phyloP scores from a whole-genome alignment of 1,140 invertebrate species.

The Trinorchestia longiramus region DNA sequence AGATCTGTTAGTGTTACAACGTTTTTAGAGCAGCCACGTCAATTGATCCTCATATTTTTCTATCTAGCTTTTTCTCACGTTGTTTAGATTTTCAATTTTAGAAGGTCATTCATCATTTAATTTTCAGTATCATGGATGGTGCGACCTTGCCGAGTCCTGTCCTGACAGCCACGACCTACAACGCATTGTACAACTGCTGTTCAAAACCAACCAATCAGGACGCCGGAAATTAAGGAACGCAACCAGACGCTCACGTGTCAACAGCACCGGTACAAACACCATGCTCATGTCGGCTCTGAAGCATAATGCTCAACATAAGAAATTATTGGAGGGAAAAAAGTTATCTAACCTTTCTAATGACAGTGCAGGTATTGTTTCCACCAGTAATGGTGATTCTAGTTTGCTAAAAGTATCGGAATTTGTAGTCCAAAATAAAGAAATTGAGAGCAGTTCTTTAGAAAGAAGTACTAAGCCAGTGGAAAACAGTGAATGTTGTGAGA shows the following conservation, averaged over 20 bases:
- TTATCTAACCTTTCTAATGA: neutral
- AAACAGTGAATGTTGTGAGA: neutral
- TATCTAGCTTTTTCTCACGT: no score
- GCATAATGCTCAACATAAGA: conserved; percentile 57
- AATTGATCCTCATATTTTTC: no score
- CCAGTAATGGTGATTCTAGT: neutral
- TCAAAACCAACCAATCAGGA: neutral
- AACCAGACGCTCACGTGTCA: neutral
- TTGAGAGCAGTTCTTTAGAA: neutral
- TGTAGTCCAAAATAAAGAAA: neutral
- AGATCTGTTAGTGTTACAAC: no score
- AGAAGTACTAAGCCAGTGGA: neutral
- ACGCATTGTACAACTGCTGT: conserved; percentile 66
- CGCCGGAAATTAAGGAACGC: neutral
- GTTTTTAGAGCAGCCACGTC: no score
- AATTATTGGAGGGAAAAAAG: neutral
- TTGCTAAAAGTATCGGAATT: neutral
- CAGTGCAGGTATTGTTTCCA: neutral
- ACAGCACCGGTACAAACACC: neutral
- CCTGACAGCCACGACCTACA: conserved; percentile 71
- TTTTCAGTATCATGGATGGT: conserved; percentile 70
- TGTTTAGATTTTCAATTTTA: no score
- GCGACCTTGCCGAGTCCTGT: conserved; percentile 68
- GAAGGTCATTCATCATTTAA: no score
- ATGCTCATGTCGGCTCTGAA: conserved; percentile 55